These are phyloP conservation scores for Cancer borealis DNA, from an alignment of 2,888 invertebrate genomes.

Conservation along the genomic window DNA sequence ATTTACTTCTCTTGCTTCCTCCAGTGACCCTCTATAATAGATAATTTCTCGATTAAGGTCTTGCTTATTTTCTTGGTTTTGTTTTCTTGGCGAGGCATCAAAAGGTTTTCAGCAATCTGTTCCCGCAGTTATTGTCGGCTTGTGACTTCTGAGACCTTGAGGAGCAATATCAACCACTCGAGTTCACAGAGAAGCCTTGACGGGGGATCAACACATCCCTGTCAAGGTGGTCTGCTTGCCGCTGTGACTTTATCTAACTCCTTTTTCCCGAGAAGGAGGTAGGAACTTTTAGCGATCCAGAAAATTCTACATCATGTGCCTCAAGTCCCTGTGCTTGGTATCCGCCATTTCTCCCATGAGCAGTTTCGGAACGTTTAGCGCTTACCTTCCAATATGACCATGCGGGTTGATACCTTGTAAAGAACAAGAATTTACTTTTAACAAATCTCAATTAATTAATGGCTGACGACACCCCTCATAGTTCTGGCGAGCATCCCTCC, in stretches of 20 bases:
- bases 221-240: neutral
- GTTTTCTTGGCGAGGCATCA: neutral
- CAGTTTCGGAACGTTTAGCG: neutral
- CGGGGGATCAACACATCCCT: neutral
- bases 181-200: neutral
- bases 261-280: neutral
- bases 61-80: neutral
- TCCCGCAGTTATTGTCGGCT: neutral
- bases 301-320: neutral
- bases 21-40: neutral
- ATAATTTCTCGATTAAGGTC: neutral
- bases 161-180: neutral
- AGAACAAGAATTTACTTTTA: no score
- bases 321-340: neutral
- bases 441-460: no score
- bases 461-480: no score
- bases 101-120: slow-evolving; percentile 26
- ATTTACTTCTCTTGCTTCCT: neutral
- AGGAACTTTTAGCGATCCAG: neutral
- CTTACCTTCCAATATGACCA: no score
- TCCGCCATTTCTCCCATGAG: neutral
- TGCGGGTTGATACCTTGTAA: no score
- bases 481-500: neutral
- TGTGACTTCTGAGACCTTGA: neutral
- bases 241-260: neutral